Evolutionary conservation across 2,113 vertebrate species (phyloP), one percentile per base, ranked within the genome.

Genomic region (Brienomyrus longianalis): DNA sequence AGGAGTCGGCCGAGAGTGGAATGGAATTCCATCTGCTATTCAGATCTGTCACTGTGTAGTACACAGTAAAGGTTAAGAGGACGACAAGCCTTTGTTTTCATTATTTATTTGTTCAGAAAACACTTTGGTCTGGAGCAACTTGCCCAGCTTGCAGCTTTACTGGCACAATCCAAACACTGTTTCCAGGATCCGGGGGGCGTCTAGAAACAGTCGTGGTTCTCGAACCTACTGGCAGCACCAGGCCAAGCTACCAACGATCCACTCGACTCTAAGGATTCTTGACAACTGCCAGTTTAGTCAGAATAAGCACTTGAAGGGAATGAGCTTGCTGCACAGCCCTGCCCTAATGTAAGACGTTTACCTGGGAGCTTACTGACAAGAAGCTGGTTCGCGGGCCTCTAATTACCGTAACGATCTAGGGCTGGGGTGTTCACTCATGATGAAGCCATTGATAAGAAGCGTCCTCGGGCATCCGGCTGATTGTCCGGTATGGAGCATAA

Each of bases 41-140:
- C 83, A 19, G 48, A 86, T 50, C 83, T 23, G 23, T 86, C 43
- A 51, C 83, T 27, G 21, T 50, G 47, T 15, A 86, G 45, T 47
- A 51, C 48, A 86, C 83, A 50, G 47, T 86, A 86, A 86, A 86
- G 83, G 47, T 86, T 86, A 86, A 86, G 11, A 23, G 83, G 83
- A 86, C 23, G 9, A 31, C 83, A 50, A 27, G 83, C 47, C 83
- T 86, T 86, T 86, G 83, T 86, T 86, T 86, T 50, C 83, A 13
- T 86, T 86, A 85, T 85, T 85, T 85, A 86, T 50, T 86, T 86
- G 19, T 31, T 51, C 8, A 15, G 83, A 50, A 27, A 27, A 48
- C 50, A 27, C 21, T 86, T n/a, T 86, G 23, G n/a, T 86, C 45
- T n/a, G 10, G 48, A 86, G 83, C 47, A 86, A 47, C 83, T 85